phyloP scores from a whole-genome alignment of 2,888 invertebrate genomes.

The Oscheius onirici region DNA sequence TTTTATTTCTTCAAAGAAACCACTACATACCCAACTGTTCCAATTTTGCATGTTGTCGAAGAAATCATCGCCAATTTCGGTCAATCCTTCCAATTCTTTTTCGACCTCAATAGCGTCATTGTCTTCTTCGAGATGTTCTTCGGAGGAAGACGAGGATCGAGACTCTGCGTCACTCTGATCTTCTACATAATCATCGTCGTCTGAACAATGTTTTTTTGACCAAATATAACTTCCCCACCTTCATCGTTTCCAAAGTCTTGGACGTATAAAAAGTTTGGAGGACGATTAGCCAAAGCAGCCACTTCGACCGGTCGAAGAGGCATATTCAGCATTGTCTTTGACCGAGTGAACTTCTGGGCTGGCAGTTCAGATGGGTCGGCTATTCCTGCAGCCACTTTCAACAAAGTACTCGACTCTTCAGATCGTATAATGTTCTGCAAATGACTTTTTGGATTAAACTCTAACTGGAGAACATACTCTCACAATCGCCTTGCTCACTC shows the following conservation, averaged over 20 bases:
- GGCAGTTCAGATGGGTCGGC: constrained; percentile 7
- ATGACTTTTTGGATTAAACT: not conserved
- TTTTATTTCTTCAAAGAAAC: too few species aligned
- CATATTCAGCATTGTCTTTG: not conserved
- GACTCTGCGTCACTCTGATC: not conserved
- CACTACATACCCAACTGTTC: not conserved
- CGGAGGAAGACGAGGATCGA: not conserved
- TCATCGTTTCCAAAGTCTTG: constrained; percentile 14
- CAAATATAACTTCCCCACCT: too few species aligned
- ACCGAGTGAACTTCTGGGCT: constrained; percentile 5
- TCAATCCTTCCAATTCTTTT: not conserved
- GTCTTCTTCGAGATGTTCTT: constrained; percentile 2
- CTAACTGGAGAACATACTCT: not conserved
- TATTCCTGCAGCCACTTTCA: constrained; percentile 5
- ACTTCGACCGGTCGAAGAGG: constrained; percentile 1
- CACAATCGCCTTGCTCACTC: not conserved
- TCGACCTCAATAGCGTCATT: not conserved
- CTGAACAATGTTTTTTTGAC: not conserved
- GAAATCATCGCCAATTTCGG: not conserved
- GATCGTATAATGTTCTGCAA: constrained; percentile 4
- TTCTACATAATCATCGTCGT: constrained; percentile 6
- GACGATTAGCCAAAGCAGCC: not conserved
- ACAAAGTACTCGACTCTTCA: not conserved
- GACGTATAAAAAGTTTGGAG: constrained; percentile 9
- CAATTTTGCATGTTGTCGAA: not conserved